phyloP scores from a whole-genome alignment of 2,113 vertebrate genomes.

The Bubo blakistoni region DNA sequence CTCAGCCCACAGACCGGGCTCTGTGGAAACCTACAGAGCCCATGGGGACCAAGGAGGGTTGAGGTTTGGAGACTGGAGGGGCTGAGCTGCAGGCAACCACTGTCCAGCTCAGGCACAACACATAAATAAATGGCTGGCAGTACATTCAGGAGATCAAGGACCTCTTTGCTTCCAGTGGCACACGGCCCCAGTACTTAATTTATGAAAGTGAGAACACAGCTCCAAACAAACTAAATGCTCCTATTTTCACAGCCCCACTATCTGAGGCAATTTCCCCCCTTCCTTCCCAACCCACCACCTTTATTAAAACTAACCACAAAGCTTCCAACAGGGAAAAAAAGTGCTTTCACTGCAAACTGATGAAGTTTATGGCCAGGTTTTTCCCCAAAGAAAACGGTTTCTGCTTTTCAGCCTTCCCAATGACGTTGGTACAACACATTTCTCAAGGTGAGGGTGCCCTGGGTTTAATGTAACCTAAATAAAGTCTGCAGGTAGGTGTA shows the following conservation, averaged over 20 bases:
- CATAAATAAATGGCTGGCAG: neutral
- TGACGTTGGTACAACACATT: neutral
- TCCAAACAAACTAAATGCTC: neutral
- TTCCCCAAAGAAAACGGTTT: neutral
- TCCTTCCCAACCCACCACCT: neutral
- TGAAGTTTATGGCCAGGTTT: neutral
- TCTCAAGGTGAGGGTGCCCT: neutral
- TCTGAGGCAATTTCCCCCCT: neutral
- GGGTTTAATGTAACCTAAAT: neutral
- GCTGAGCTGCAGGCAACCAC: neutral
- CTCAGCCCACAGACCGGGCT: neutral
- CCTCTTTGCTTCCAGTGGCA: neutral
- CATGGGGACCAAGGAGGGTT: rapidly evolving
- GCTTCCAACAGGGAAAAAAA: neutral
- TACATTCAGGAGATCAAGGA: neutral
- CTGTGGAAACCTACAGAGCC: neutral
- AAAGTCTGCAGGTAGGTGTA: neutral
- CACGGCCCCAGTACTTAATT: neutral
- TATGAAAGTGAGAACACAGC: neutral
- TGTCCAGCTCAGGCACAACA: rapidly evolving
- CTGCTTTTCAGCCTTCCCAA: neutral
- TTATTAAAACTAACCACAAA: neutral
- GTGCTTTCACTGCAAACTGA: neutral
- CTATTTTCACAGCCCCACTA: neutral
- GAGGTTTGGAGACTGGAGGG: neutral